Conservation (phyloP, 1,140 invertebrate genomes). For the Lasioglossum albipes region DNA sequence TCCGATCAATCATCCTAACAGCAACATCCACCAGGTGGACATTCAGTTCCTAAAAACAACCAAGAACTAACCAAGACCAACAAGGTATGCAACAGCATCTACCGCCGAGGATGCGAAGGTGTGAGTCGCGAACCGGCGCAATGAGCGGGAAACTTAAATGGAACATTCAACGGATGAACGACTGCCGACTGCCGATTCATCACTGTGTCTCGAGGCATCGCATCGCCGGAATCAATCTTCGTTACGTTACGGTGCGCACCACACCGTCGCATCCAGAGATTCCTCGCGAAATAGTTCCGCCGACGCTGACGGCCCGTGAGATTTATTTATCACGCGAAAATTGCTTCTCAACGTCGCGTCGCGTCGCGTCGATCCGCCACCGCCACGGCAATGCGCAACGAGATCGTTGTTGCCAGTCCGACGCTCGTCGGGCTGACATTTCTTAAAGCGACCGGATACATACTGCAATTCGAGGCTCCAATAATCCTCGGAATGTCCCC, state of each 20-base stretch:
- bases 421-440: background rate
- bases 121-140: background rate
- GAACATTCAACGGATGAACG: constrained; percentile 30
- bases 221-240: constrained; percentile 35
- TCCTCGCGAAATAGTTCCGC: constrained; percentile 6
- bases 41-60: no score
- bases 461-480: background rate
- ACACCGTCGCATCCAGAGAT: background rate
- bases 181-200: constrained; percentile 31
- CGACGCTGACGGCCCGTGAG: constrained; percentile 13
- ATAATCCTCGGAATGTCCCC: background rate
- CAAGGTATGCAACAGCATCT: no score
- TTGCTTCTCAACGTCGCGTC: background rate
- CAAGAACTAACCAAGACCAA: no score
- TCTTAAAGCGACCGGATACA: background rate
- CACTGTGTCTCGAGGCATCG: constrained; percentile 18
- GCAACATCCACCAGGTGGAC: no score
- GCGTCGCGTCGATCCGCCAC: background rate
- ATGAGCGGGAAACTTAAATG: constrained; percentile 33
- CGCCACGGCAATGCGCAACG: background rate
- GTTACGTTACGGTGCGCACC: constrained; percentile 30
- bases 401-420: constrained; percentile 17
- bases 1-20: no score
- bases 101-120: no score
- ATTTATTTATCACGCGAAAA: constrained; percentile 40